phyloP scores from a whole-genome alignment of 2,113 vertebrate species.

The Tachycineta bicolor region DNA sequence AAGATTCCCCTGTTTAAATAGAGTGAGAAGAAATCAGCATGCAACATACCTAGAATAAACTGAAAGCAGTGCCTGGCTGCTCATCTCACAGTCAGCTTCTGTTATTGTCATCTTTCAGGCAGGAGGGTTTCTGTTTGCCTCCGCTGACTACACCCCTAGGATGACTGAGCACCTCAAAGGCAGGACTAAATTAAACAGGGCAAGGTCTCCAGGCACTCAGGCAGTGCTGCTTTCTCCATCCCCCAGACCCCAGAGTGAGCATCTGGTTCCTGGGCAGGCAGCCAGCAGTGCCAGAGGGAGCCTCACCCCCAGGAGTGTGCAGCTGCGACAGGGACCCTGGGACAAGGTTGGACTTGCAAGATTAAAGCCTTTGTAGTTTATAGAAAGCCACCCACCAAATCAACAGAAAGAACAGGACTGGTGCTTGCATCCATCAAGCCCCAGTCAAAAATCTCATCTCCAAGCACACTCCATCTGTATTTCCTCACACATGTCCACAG shows the following conservation, averaged over 20 bases:
- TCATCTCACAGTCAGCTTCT: background rate
- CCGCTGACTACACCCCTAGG: background rate
- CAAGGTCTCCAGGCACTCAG: rapidly evolving
- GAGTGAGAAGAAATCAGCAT: background rate
- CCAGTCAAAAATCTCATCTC: background rate
- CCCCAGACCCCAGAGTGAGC: background rate
- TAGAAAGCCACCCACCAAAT: background rate
- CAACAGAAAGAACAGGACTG: background rate
- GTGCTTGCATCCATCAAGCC: background rate
- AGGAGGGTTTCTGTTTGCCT: background rate
- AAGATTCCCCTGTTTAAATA: background rate
- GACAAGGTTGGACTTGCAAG: background rate
- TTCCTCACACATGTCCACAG: background rate
- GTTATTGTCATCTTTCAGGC: background rate
- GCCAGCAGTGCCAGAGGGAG: rapidly evolving
- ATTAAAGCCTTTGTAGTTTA: background rate
- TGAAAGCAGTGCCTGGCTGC: background rate
- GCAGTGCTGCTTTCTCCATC: background rate
- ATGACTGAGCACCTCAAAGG: background rate
- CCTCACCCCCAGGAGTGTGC: background rate
- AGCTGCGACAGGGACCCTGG: background rate
- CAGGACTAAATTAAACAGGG: background rate
- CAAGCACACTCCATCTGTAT: background rate
- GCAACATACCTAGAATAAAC: background rate
- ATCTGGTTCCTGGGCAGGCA: background rate